These are phyloP conservation scores for Ametastegia equiseti DNA, from an alignment of 2,888 invertebrate species.

Conservation along the genomic window DNA sequence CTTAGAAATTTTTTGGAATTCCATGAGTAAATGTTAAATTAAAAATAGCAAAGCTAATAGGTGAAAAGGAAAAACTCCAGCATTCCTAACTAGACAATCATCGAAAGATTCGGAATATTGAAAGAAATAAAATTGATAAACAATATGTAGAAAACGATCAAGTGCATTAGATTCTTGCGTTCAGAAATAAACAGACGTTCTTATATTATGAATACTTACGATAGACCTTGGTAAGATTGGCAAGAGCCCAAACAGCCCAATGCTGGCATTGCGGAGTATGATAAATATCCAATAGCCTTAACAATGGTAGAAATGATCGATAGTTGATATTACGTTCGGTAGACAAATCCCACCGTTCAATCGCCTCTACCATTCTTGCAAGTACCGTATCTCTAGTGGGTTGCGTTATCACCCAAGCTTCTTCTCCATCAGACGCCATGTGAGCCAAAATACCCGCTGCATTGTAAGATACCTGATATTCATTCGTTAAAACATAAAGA, in stretches of 20 bases:
- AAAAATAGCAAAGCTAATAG: no score
- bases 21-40: no score
- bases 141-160: no score
- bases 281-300: slow-evolving; percentile 88
- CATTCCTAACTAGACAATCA: no score
- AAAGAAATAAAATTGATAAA: no score
- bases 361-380: slow-evolving; percentile 87
- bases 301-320: slow-evolving; percentile 95
- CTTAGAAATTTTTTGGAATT: no score
- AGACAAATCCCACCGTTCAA: slow-evolving; percentile 91
- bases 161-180: no score
- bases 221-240: slow-evolving; percentile 95
- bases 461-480: slow-evolving; percentile 90
- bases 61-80: no score
- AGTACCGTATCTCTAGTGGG: slow-evolving; percentile 87
- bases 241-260: slow-evolving; percentile 98
- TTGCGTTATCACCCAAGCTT: slow-evolving; percentile 87
- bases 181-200: neutral
- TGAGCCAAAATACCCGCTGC: slow-evolving; percentile 97
- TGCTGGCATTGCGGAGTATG: slow-evolving; percentile 95
- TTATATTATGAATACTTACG: slow-evolving; percentile 80
- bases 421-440: slow-evolving; percentile 94
- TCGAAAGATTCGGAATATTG: no score
- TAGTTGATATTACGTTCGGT: slow-evolving; percentile 97
- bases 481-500: slow-evolving; percentile 33